phyloP scores from a whole-genome alignment of 2,888 invertebrate species.

The Mycalesis mineus region DNA sequence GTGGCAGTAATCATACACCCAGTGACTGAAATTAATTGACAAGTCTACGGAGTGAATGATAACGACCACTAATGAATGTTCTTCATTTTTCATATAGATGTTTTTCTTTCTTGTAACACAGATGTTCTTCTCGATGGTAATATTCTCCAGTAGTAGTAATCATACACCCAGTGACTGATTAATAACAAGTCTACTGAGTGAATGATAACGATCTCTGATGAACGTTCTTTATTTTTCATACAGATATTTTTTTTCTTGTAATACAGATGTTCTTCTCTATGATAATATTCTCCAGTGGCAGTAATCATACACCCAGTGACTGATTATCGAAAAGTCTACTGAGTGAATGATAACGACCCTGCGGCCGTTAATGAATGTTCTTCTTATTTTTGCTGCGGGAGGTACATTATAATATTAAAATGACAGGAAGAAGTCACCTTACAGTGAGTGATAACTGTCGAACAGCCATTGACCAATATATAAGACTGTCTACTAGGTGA shows the following conservation, averaged over 20 bases:
- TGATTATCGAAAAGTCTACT: constrained; percentile 25
- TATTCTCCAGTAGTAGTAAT: constrained; percentile 8
- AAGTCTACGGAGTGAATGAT: constrained; percentile 31
- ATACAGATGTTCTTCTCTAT: background rate
- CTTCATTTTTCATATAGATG: background rate
- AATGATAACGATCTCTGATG: constrained; percentile 24
- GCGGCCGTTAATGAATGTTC: background rate
- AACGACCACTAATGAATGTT: background rate
- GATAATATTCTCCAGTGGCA: constrained; percentile 3
- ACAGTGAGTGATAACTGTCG: too few relatives aligned
- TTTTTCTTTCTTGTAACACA: background rate
- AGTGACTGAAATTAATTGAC: constrained; percentile 34
- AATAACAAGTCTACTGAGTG: constrained; percentile 32
- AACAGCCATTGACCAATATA: constrained; percentile 24
- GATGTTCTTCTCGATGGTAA: background rate
- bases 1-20: constrained; percentile 31
- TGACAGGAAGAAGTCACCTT: too few relatives aligned
- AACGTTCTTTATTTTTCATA: background rate
- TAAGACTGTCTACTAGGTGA: constrained; percentile 26
- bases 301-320: constrained; percentile 32
- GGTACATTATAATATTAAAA: too few relatives aligned
- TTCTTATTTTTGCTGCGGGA: background rate
- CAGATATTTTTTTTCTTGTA: background rate
- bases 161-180: constrained; percentile 27
- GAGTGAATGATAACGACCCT: constrained; percentile 23